A percentile compares a stretch with the other conserved stretches of the same genome.
phyloP scores from a whole-genome alignment of 2,888 invertebrate species.

The Andrena praecox region DNA sequence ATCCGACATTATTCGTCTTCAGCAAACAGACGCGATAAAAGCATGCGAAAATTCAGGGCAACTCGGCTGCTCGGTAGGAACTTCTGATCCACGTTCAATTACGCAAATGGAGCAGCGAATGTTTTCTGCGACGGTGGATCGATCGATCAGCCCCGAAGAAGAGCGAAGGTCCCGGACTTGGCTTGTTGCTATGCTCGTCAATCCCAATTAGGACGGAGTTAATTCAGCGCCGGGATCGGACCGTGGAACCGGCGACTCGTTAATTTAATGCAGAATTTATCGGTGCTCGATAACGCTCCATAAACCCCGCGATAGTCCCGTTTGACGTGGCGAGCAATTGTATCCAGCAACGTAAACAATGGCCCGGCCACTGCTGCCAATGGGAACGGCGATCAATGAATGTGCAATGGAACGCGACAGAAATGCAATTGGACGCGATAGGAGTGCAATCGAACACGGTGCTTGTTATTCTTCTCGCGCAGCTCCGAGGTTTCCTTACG shows the following conservation, averaged over 20 bases:
- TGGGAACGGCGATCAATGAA: slow-evolving; percentile 32
- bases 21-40: too few relatives aligned
- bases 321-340: slow-evolving; percentile 18
- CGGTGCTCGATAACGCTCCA: slow-evolving; percentile 35
- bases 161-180: neutral
- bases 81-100: neutral
- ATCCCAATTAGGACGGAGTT: slow-evolving; percentile 53
- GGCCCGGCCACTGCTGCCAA: slow-evolving; percentile 9
- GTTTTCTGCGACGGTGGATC: neutral
- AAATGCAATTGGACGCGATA: neutral
- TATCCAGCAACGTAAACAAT: slow-evolving; percentile 32
- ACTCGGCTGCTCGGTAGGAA: too few relatives aligned
- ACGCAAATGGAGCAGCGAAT: neutral
- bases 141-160: neutral
- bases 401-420: neutral
- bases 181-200: slow-evolving; percentile 33
- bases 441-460: too few relatives aligned
- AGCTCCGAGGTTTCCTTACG: too few relatives aligned
- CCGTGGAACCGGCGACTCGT: slow-evolving; percentile 29
- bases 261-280: slow-evolving; percentile 62
- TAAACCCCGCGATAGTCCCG: slow-evolving; percentile 27
- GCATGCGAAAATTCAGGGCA: too few relatives aligned
- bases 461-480: neutral
- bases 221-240: slow-evolving; percentile 41
- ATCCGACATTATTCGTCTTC: too few relatives aligned